Evolutionary conservation across 2,888 invertebrate species (phyloP), one percentile per base, ranked within the genome.

Genomic region (Deilephila porcellus): DNA sequence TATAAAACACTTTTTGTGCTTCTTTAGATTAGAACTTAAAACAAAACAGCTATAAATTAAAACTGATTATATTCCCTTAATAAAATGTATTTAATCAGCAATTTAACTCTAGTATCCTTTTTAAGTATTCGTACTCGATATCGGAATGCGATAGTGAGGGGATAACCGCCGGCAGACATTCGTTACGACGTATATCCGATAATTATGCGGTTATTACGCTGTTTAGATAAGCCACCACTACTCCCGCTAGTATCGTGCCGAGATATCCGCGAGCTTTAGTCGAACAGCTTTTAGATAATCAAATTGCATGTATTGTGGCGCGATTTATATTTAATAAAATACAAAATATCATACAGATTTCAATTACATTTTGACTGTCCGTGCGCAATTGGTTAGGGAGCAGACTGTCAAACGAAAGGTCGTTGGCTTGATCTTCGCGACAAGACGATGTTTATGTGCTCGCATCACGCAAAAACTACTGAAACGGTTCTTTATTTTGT

Each of bases 161-260:
- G 60, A 60, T 37, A 53, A 25, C 34, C 67, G 59, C 64, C 37
- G 72, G 64, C 52, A 25, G 52, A 45, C 64, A 67, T 67, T 52
- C 67, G 67, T 52, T 67, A 67, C 52, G 52, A 45, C 6, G 17
- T 67, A 52, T 67, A 45, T 45, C 67, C 67, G 67, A 67, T 67
- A 67, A 67, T 67, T 67, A n/a, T 19, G 67, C 67, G 67, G 67
- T 67, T 67, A 67, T 67, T 67, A 67, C 25, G 45, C 52, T 67
- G 67, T 67, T 67, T 67, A 67, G 67, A 67, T 67, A 67, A 67
- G 67, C 67, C 67, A 45, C 45, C 45, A 20, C 67, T 45, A 52
- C 67, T 67, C 67, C 67, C 45, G 67, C 45, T 63, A 67, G 45
- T 19, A 25, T 64, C 64, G 37, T 67, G 67, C 67, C 67, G 52